A percentile compares a stretch with the other conserved stretches of the same genome.
phyloP scores from a whole-genome alignment of 2,113 vertebrate species.

The Rousettus leschenaultii region DNA sequence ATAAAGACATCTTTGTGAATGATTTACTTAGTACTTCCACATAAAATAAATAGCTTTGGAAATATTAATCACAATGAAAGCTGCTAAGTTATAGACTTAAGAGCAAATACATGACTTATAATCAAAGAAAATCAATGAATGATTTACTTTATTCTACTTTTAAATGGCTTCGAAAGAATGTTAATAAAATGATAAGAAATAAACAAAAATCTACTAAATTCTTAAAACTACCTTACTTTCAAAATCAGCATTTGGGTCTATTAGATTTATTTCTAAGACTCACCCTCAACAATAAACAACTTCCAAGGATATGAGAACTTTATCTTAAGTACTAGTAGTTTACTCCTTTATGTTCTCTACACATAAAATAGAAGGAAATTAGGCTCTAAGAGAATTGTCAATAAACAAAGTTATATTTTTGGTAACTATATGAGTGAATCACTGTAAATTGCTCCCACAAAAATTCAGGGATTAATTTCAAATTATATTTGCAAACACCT shows the following conservation, averaged over 20 bases:
- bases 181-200: not conserved
- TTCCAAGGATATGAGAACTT: not conserved
- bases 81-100: slow-evolving; percentile 43
- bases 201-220: not conserved
- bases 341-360: not conserved
- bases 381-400: not conserved
- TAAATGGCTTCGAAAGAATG: not conserved
- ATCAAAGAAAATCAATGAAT: slow-evolving; percentile 47
- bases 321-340: not conserved
- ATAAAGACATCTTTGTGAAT: not conserved
- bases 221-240: not conserved
- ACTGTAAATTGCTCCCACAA: not conserved
- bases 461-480: not conserved
- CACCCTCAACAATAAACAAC: not conserved
- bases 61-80: not conserved
- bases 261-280: not conserved
- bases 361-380: not conserved
- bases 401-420: not conserved
- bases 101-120: slow-evolving; percentile 40
- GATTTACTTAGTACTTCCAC: slow-evolving; percentile 40
- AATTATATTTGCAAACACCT: not conserved
- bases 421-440: not conserved
- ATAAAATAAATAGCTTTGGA: slow-evolving; percentile 28
- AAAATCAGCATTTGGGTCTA: not conserved
- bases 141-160: not conserved